phyloP scores from a whole-genome alignment of 2,797 vertebrate species.

The Pelodytes ibericus region DNA sequence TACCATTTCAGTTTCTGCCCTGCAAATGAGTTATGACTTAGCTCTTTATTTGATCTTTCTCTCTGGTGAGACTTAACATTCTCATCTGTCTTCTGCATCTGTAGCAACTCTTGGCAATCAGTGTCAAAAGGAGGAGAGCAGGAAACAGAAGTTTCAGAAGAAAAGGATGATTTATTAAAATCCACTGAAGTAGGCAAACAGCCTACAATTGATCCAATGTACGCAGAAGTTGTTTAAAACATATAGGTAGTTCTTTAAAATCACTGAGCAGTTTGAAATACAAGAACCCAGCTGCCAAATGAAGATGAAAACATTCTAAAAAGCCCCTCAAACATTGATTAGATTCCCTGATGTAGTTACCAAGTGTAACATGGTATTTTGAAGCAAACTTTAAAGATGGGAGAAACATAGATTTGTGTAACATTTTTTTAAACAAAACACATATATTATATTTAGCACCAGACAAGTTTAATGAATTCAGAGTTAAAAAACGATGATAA shows the following conservation, averaged over 20 bases:
- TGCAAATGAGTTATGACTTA: slow-evolving; percentile 50
- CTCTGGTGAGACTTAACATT: slow-evolving; percentile 45
- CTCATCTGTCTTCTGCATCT: slow-evolving; percentile 47
- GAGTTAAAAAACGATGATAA: no score
- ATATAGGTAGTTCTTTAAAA: slow-evolving; percentile 53
- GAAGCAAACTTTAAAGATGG: slow-evolving; percentile 17
- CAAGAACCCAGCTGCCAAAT: slow-evolving; percentile 46
- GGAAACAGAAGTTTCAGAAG: slow-evolving; percentile 43
- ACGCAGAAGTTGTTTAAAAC: slow-evolving; percentile 47
- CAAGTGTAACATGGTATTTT: slow-evolving; percentile 22
- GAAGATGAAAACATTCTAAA: slow-evolving; percentile 50
- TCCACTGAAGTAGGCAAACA: slow-evolving; percentile 45
- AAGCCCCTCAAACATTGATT: slow-evolving; percentile 46
- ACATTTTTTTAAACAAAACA: slow-evolving; percentile 20
- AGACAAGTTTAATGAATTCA: no score
- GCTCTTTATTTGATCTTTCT: slow-evolving; percentile 41
- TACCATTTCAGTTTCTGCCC: slow-evolving; percentile 44
- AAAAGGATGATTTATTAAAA: slow-evolving; percentile 50
- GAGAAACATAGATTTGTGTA: slow-evolving; percentile 11
- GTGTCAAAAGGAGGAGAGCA: slow-evolving; percentile 28
- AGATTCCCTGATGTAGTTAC: slow-evolving; percentile 38
- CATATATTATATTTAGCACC: neutral
- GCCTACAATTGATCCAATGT: slow-evolving; percentile 42
- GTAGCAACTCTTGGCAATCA: slow-evolving; percentile 40
- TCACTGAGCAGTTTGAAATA: slow-evolving; percentile 43